Evolutionary conservation across 2,888 invertebrate species (phyloP), one percentile per base, ranked within the genome.

Genomic region (Noctua fimbriata): DNA sequence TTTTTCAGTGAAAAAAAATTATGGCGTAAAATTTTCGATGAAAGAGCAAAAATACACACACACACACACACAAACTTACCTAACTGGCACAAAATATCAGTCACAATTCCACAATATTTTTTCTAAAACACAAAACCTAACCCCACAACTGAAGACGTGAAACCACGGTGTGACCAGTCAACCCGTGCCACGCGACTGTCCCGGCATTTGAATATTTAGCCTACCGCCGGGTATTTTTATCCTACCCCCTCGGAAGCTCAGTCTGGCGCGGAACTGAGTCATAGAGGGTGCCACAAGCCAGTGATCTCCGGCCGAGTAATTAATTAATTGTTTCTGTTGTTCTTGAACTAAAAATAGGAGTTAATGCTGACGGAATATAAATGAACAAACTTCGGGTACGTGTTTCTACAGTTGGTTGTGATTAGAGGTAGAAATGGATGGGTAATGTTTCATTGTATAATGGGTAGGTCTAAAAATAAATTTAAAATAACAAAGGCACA

Each of bases 151-250:
- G 81, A 81, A 72, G 75, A 75, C 76, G 78, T n/a, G 18, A 69
- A 78, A 49, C 58, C 73, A 32, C 89, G 80, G 52, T 73, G 73
- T 83, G 86, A 73, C 84, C 73, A 81, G 81, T 73, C 87, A 85
- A 88, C 87, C 83, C 89, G 85, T 88, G 83, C 82, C 90, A 87
- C 89, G 89, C 91, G 90, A 93, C 95, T 94, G 93, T 87, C 82
- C 66, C 76, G 77, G 55, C 69, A 86, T 86, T 81, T 63, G 55
- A 73, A 69, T 87, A 93, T 92, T 82, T 81, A 89, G 88, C 87
- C 90, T 83, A 85, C 84, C 85, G 86, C 2, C 84, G 89, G 89
- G 88, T 96, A 96, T 96, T 96, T 96, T 93, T 95, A 95, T 93
- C 94, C 73, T 92, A 95, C 94, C 96, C 95, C 95, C 95, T 94